Conservation (phyloP, 2,888 invertebrate genomes). For the Mantis religiosa region DNA sequence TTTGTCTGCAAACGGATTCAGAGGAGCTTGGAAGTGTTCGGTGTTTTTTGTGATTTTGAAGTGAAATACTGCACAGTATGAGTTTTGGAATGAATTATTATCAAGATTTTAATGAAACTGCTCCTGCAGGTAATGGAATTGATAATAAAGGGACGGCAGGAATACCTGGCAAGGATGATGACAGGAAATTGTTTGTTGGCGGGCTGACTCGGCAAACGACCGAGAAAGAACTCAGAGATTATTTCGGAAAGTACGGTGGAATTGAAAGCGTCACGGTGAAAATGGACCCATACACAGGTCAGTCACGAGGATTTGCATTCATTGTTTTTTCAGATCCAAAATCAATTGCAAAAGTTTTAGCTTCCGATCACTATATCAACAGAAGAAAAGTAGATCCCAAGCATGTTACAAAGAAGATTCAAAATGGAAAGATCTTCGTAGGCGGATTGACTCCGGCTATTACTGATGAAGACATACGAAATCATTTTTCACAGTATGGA, state of each 20-base stretch:
- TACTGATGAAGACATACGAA: constrained; percentile 56
- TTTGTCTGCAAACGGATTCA: constrained; percentile 11
- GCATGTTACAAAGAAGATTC: constrained; percentile 58
- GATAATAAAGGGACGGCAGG: constrained; percentile 36
- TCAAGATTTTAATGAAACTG: constrained; percentile 23
- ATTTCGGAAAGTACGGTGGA: constrained; percentile 60
- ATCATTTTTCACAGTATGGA: constrained; percentile 58
- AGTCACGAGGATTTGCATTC: constrained; percentile 63
- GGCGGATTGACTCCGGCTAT: constrained; percentile 60
- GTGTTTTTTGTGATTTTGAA: background rate
- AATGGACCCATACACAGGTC: constrained; percentile 58
- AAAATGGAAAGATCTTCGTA: constrained; percentile 61
- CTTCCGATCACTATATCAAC: constrained; percentile 56
- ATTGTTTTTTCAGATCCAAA: constrained; percentile 57
- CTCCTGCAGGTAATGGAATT: constrained; percentile 24
- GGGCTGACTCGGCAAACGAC: constrained; percentile 59
- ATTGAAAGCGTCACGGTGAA: constrained; percentile 60
- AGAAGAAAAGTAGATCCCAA: constrained; percentile 63
- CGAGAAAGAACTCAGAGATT: constrained; percentile 57
- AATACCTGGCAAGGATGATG: constrained; percentile 46
- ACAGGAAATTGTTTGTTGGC: constrained; percentile 62
- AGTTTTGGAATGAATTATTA: constrained; percentile 26
- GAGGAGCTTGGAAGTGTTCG: background rate
- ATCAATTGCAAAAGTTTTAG: constrained; percentile 52
- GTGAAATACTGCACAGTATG: background rate